phyloP scores from a whole-genome alignment of 2,797 vertebrate genomes.

The Limosa lapponica region DNA sequence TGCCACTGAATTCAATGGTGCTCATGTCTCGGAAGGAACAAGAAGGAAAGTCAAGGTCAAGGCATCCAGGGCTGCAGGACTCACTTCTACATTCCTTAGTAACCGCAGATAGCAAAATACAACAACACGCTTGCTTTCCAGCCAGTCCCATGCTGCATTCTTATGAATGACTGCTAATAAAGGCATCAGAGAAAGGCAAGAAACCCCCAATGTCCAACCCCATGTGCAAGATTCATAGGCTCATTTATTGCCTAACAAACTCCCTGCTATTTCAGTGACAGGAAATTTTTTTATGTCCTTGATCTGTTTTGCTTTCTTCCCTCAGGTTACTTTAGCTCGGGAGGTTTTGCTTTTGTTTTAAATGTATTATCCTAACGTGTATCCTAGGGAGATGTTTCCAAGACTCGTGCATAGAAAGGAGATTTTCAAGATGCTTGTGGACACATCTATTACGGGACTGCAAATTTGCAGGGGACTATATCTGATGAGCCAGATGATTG shows the following conservation, averaged over 20 bases:
- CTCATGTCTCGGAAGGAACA: neutral
- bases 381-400: neutral
- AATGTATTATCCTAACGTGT: neutral
- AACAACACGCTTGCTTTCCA: neutral
- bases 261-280: neutral
- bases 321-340: neutral
- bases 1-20: neutral
- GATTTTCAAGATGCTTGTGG: neutral
- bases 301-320: neutral
- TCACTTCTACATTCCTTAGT: neutral
- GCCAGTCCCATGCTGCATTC: neutral
- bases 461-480: neutral
- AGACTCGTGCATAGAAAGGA: neutral
- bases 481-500: neutral
- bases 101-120: neutral
- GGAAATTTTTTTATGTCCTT: neutral
- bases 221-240: neutral
- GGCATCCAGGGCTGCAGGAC: neutral
- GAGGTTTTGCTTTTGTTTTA: neutral
- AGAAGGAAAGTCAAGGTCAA: neutral
- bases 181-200: neutral
- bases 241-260: neutral
- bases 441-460: neutral
- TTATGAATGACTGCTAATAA: neutral
- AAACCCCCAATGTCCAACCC: neutral